Base-by-base conservation (phyloP, 2,888 invertebrate species). In the Pherbina coryleti region DNA sequence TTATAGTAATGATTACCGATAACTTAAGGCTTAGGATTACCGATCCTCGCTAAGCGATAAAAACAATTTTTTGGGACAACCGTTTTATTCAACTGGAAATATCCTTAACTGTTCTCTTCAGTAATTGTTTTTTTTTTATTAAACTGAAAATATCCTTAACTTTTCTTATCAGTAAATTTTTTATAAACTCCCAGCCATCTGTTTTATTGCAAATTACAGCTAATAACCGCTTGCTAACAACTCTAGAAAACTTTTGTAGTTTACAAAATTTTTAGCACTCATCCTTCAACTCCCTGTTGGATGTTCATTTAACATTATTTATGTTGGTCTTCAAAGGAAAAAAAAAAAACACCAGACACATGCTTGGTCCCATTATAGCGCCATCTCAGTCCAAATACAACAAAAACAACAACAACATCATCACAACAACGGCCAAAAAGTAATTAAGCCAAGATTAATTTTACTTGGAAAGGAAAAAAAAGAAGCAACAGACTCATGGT, bases 361-460 rank as follows among this genome's bases (percentile, higher is more conserved):
- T 74, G 64, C 22, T 57, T 17, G 31, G 49, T 28, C 28, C 64
- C 64, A 51, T 25, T 74, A 17, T 64, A 74, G 64, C 74, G 74
- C 74, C 74, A 74, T 64, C 74, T 17, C 19, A 5, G 28, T 17
- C 3, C 49, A 8, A 57, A 34, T 53, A 53, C 31, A 70, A 53
- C 53, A 22, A 51, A 14, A 49, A n/a, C 70, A 70, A 1, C 37
- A 31, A 3, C 31, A 11, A 64, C 28, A 67, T n/a, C 34, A 57
- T 1, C 51, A 67, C 51, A 67, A 19, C 44, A 37, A 37, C 60
- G 31, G 8, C 34, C 37, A 31, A 85, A 85, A 85, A 86, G 85
- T 85, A 85, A 85, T 86, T 85, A 86, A 86, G 85, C 83, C 79
- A 82, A 85, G 85, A 85, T 86, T 86, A 85, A 85, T 85, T 69